Conservation (phyloP, 2,888 invertebrate species). For the Masnerella sp. region DNA sequence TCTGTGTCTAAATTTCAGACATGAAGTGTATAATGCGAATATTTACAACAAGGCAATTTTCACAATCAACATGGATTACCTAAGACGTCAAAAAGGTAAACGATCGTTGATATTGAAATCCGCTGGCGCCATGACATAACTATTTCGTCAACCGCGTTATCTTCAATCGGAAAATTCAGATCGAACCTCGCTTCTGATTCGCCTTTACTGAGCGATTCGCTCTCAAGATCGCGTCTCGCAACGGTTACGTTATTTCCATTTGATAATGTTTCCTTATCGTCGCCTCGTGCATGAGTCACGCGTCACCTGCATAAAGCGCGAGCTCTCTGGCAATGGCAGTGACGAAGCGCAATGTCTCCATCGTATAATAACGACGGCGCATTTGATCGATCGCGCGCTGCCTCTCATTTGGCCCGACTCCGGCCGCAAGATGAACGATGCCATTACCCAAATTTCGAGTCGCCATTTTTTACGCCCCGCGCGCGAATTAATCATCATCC, state of each 20-base stretch:
- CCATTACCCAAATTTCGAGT: conserved; percentile 22
- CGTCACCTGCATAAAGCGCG: conserved; percentile 40
- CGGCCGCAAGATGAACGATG: conserved; percentile 35
- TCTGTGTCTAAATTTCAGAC: too few relatives aligned
- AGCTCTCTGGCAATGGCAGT: conserved; percentile 39
- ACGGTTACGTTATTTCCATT: conserved; percentile 1
- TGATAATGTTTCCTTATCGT: conserved; percentile 43
- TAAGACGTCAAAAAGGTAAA: too few relatives aligned
- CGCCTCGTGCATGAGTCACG: conserved; percentile 30
- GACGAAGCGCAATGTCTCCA: conserved; percentile 55
- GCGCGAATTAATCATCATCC: conserved; percentile 32
- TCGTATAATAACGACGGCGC: conserved; percentile 34
- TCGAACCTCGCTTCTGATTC: too few relatives aligned
- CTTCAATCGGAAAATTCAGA: too few relatives aligned
- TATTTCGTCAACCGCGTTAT: too few relatives aligned
- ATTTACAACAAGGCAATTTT: too few relatives aligned
- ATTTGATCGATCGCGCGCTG: conserved; percentile 50
- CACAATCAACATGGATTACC: too few relatives aligned
- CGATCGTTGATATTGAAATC: too few relatives aligned
- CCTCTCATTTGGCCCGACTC: conserved; percentile 29
- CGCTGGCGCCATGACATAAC: too few relatives aligned
- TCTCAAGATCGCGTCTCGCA: too few relatives aligned
- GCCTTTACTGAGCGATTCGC: too few relatives aligned
- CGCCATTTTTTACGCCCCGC: conserved; percentile 29
- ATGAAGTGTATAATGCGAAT: too few relatives aligned